phyloP scores from a whole-genome alignment of 2,797 vertebrate genomes.

The Acanthurus tractus region DNA sequence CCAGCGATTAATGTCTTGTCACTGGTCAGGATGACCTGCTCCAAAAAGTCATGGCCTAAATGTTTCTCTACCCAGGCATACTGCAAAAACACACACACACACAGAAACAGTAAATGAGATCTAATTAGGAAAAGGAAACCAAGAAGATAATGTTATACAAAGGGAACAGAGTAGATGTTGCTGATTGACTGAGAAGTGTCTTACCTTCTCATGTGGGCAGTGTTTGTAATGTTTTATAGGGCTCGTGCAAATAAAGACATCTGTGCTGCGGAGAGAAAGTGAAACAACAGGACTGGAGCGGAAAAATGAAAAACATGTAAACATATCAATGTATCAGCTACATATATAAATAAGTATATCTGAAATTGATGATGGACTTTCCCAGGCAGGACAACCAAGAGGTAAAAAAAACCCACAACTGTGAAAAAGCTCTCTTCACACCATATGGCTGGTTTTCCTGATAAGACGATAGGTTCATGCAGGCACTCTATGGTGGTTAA shows the following conservation, averaged over 20 bases:
- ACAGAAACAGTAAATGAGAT: constrained; percentile 7
- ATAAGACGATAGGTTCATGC: constrained; percentile 11
- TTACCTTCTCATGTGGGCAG: constrained; percentile 96
- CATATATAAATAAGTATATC: background rate
- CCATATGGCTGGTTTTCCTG: constrained; percentile 4
- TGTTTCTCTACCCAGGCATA: constrained; percentile 97
- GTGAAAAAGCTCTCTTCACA: background rate
- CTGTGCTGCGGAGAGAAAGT: constrained; percentile 87
- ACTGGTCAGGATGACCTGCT: constrained; percentile 93
- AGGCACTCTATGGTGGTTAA: background rate
- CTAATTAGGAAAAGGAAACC: constrained; percentile 16
- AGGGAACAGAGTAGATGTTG: background rate
- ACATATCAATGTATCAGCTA: constrained; percentile 6
- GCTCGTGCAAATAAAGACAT: constrained; percentile 97
- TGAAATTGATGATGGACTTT: background rate
- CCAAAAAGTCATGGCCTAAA: constrained; percentile 91
- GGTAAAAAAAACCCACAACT: background rate
- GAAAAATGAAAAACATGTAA: constrained; percentile 13
- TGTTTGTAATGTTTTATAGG: constrained; percentile 92
- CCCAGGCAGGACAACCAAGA: background rate
- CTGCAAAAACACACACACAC: constrained; percentile 76
- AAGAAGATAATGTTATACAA: background rate
- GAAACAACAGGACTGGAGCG: constrained; percentile 33
- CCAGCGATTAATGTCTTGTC: constrained; percentile 95
- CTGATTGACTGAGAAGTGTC: constrained; percentile 30